These are phyloP conservation scores for Drosophila miranda DNA, from an alignment of 1,140 invertebrate species.

Conservation along the genomic window DNA sequence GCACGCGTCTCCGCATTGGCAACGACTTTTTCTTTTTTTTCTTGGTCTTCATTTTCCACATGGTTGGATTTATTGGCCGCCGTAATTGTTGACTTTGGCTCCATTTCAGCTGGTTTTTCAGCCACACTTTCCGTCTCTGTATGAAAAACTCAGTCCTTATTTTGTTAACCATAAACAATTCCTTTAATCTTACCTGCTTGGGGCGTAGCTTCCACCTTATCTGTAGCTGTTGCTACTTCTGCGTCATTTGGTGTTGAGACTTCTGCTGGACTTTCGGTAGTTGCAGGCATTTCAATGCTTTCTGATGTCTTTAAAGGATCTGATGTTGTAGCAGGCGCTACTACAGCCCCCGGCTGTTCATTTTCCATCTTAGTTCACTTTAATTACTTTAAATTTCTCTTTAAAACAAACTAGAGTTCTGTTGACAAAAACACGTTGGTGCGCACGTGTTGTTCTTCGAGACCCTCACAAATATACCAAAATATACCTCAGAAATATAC, in stretches of 20 bases:
- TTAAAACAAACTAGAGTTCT: neutral
- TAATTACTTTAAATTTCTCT: neutral
- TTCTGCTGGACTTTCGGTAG: too few species aligned
- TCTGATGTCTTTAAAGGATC: neutral
- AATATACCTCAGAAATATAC: too few species aligned
- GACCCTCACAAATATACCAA: too few species aligned
- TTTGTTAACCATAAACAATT: neutral
- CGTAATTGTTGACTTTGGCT: neutral
- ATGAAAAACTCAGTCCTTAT: neutral
- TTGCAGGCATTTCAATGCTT: neutral
- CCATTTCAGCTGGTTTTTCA: neutral
- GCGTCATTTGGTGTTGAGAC: neutral
- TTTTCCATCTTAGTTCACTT: slow-evolving; percentile 24
- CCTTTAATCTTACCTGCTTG: slow-evolving; percentile 31
- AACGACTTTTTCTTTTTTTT: neutral
- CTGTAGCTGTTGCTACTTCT: slow-evolving; percentile 3
- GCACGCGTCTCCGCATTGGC: neutral
- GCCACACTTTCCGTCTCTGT: slow-evolving; percentile 7
- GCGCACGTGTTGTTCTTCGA: slow-evolving; percentile 34
- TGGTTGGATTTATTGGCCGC: neutral
- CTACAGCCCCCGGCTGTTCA: slow-evolving; percentile 25
- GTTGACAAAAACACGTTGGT: slow-evolving; percentile 22
- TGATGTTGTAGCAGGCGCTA: neutral
- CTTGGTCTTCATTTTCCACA: too few species aligned
- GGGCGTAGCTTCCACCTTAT: slow-evolving; percentile 28